A percentile compares a stretch with the other conserved stretches of the same genome.
These are phyloP conservation scores for Drosophila lini DNA, from an alignment of 1,140 invertebrate species.

Conservation along the genomic window DNA sequence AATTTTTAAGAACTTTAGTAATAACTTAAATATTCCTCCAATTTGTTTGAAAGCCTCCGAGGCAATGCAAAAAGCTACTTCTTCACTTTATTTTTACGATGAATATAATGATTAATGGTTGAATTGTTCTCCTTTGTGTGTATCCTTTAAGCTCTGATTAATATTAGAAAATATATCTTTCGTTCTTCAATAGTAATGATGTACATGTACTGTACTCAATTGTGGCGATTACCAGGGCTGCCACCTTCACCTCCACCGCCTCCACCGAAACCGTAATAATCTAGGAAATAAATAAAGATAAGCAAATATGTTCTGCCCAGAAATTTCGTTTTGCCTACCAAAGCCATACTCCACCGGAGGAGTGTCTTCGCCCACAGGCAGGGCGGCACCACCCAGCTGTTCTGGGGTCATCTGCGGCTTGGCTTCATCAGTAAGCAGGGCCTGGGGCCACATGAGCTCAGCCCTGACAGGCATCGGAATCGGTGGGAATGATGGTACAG, in stretches of 20 bases:
- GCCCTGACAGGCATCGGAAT: conserved; percentile 46
- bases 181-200: background rate
- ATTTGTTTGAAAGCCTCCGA: too few relatives aligned
- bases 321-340: conserved; percentile 23
- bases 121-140: too few relatives aligned
- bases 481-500: conserved; percentile 28
- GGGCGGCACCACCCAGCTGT: background rate
- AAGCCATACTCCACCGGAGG: conserved; percentile 52
- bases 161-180: background rate
- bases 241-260: conserved; percentile 90
- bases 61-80: too few relatives aligned
- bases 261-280: conserved; percentile 88
- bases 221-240: conserved; percentile 88
- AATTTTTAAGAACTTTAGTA: too few relatives aligned
- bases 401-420: conserved; percentile 19
- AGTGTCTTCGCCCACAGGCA: background rate
- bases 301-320: background rate
- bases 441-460: conserved; percentile 71
- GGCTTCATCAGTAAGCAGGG: conserved; percentile 18
- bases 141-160: conserved; percentile 52
- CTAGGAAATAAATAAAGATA: conserved; percentile 37
- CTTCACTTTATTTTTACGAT: too few relatives aligned
- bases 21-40: too few relatives aligned
- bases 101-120: too few relatives aligned
- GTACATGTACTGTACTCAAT: conserved; percentile 76